These are phyloP conservation scores for Boloria euphrosyne DNA, from an alignment of 2,888 invertebrate genomes.

Conservation along the genomic window DNA sequence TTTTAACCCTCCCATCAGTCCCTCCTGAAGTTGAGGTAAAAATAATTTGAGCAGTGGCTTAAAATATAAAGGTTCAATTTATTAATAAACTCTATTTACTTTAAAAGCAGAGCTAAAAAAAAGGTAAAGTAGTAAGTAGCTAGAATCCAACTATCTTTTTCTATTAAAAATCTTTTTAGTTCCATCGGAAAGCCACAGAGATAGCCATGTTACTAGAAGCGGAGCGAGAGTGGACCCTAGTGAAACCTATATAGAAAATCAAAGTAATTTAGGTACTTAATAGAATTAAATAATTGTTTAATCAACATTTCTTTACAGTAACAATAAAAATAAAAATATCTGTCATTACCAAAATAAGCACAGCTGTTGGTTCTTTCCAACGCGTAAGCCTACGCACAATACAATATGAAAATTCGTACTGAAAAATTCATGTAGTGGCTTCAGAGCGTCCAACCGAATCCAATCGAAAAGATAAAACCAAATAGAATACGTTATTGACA, in stretches of 20 bases:
- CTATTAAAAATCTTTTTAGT: too few species aligned
- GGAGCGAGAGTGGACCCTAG: too few species aligned
- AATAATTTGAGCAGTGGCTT: slow-evolving; percentile 14
- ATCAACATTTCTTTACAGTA: too few species aligned
- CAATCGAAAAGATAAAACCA: neutral
- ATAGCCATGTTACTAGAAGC: too few species aligned
- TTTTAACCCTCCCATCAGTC: slow-evolving; percentile 13
- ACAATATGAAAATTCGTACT: neutral
- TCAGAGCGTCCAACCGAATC: neutral
- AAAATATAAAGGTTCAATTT: slow-evolving; percentile 17
- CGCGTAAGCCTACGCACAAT: neutral
- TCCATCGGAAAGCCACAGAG: too few species aligned
- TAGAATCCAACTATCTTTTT: too few species aligned
- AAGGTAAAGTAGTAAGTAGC: too few species aligned
- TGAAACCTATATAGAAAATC: too few species aligned
- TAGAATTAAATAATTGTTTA: too few species aligned
- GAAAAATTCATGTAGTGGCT: slow-evolving; percentile 1
- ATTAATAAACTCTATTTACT: slow-evolving; percentile 13
- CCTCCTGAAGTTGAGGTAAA: slow-evolving; percentile 20
- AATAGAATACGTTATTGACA: slow-evolving; percentile 12
- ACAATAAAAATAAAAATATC: neutral
- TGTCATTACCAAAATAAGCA: neutral
- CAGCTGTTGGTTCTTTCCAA: too few species aligned
- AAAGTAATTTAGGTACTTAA: too few species aligned
- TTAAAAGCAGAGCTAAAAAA: too few species aligned